Evolutionary conservation across 2,113 vertebrate genomes (phyloP), one percentile per base, ranked within the genome.

Genomic region (Gambusia affinis): DNA sequence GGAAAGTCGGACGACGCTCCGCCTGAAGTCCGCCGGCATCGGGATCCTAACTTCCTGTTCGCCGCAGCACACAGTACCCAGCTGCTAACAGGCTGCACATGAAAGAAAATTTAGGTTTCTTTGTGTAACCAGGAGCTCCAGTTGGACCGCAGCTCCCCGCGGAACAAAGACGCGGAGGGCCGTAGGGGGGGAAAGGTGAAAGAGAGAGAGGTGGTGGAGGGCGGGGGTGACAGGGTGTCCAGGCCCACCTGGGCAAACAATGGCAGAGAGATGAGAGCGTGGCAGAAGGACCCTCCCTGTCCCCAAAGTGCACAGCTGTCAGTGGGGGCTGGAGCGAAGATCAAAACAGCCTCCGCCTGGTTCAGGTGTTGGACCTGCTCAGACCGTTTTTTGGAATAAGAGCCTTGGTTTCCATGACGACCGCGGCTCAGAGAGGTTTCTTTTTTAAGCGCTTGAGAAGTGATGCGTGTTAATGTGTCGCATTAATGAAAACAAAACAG

Each of bases 171-270:
- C 83, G 39, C 80, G 69, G 78, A 69, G 76, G 77, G 73, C 73
- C 10, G 47, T 78, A 57, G 37, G 79, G 79, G 75, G 72, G 74
- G 67, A 81, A 75, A 76, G 27, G 78, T 73, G 70, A 74, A 27
- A 69, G 81, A 79, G 76, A 79, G 76, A 65, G 35, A 28, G 65
- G 24, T 37, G 35, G 27, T 1, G 61, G 54, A 2, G 14, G 14
- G 15, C 65, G 73, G 12, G 66, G 30, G 35, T 75, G 72, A 75
- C 60, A 80, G 78, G 87, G 76, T 47, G 78, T 84, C 82, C 78
- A 35, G 72, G 81, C 87, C 88, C 87, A 92, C 87, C 89, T 89
- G 91, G 91, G 88, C 91, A 93, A 92, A 94, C 92, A 93, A 93
- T 92, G 80, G 88, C 83, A 82, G 82, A 1, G 76, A 88, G 87